Conservation (phyloP, 2,797 vertebrate species). For the Falco naumanni region DNA sequence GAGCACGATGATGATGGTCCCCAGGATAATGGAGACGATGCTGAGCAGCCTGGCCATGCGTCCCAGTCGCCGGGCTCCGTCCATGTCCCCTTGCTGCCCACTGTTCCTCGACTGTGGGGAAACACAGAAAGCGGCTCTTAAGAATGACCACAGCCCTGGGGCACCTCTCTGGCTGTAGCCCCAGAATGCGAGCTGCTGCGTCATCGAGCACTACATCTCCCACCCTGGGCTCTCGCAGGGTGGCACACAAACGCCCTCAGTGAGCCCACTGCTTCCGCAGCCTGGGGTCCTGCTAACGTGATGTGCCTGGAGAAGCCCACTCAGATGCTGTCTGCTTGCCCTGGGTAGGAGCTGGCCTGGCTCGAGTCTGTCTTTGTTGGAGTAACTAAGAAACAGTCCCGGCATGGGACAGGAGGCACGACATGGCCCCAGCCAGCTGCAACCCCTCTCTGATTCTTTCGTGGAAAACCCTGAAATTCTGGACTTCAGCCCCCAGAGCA, state of each 20-base stretch:
- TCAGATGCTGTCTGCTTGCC: background rate
- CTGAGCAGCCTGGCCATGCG: conserved; percentile 92
- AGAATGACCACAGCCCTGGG: background rate
- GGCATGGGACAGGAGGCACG: background rate
- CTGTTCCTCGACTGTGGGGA: conserved; percentile 92
- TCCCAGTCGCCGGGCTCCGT: conserved; percentile 91
- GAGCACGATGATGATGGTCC: conserved; percentile 86
- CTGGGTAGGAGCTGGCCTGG: background rate
- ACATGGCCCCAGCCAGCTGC: background rate
- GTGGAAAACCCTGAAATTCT: background rate
- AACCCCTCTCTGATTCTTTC: background rate
- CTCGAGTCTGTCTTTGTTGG: no score
- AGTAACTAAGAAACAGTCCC: background rate
- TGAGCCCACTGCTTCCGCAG: background rate
- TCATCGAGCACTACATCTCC: background rate
- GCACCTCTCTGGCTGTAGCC: background rate
- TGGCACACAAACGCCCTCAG: fast-evolving
- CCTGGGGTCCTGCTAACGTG: background rate
- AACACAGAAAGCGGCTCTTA: background rate
- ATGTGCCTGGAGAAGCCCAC: background rate
- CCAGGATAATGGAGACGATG: conserved; percentile 89
- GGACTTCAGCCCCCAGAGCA: background rate
- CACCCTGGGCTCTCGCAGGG: fast-evolving
- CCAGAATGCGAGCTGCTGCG: background rate
- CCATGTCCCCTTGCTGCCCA: conserved; percentile 89